A percentile compares a stretch with the other conserved stretches of the same genome.
Conservation (phyloP, 2,888 invertebrate genomes). For the Phortica okadai region DNA sequence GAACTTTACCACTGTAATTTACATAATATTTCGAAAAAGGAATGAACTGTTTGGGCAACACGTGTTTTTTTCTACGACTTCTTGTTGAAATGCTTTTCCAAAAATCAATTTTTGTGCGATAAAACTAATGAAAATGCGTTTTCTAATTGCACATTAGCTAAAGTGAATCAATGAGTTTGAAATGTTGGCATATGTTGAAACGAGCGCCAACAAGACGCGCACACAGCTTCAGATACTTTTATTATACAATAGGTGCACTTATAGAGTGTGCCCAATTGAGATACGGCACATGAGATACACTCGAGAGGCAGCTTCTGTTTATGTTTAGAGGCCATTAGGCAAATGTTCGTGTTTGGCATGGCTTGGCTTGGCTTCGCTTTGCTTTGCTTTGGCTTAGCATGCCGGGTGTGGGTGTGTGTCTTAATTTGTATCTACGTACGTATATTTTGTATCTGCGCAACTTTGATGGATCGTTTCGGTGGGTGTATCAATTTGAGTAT, state of each 20-base stretch:
- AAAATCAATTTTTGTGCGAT: conserved; percentile 60
- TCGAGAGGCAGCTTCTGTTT: conserved; percentile 72
- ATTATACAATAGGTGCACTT: not conserved
- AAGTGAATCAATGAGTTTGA: conserved; percentile 67
- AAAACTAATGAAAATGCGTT: conserved; percentile 72
- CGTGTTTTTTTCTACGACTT: not conserved
- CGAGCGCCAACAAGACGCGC: not conserved
- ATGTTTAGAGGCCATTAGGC: conserved; percentile 35
- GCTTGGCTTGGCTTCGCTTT: conserved; percentile 29
- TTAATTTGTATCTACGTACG: not conserved
- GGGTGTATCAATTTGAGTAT: conserved; percentile 22
- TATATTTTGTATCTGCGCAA: not conserved
- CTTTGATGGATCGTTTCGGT: conserved; percentile 28
- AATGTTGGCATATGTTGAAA: conserved; percentile 7
- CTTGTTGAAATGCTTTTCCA: not conserved
- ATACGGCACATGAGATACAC: conserved; percentile 34
- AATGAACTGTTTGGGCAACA: not conserved
- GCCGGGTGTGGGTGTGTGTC: conserved; percentile 37
- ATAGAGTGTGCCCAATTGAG: not conserved
- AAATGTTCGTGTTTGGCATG: conserved; percentile 23
- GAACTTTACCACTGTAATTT: not conserved
- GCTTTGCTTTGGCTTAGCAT: conserved; percentile 9
- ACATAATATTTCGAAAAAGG: not conserved
- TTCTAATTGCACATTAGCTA: conserved; percentile 73
- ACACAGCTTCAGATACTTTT: conserved; percentile 23